Evolutionary conservation across 2,888 invertebrate genomes (phyloP).

Genomic region (Torymus auratus): DNA sequence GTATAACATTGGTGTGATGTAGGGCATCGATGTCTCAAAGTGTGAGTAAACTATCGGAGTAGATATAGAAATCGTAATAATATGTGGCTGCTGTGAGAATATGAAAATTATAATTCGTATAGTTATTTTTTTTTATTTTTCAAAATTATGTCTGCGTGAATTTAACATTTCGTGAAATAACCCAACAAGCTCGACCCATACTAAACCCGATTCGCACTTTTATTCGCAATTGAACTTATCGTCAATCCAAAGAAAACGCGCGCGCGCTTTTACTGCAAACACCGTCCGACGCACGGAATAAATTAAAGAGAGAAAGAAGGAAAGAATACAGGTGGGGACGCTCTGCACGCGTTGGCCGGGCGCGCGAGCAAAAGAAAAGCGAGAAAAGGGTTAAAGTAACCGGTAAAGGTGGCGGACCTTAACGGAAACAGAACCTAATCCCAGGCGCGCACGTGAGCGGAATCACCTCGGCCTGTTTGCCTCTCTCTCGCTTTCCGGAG

Average conservation of each 20-base stretch:
- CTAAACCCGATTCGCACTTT: too few species aligned
- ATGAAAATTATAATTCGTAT: too few species aligned
- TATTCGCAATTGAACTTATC: constrained; percentile 8
- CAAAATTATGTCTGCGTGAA: too few species aligned
- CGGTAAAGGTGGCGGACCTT: constrained; percentile 58
- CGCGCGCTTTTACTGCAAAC: constrained; percentile 10
- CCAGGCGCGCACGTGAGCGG: constrained; percentile 71
- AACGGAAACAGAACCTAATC: constrained; percentile 73
- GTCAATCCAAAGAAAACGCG: background rate
- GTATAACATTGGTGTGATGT: too few species aligned
- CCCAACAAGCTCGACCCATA: too few species aligned
- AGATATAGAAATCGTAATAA: too few species aligned
- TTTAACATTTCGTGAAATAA: too few species aligned
- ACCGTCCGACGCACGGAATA: constrained; percentile 21
- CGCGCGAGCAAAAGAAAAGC: background rate
- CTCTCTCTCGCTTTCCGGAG: background rate
- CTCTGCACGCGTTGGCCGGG: background rate
- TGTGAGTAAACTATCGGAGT: too few species aligned
- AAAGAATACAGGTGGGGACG: background rate
- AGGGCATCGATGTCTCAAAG: too few species aligned
- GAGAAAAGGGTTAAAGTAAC: constrained; percentile 33
- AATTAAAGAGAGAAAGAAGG: constrained; percentile 17
- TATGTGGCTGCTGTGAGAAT: too few species aligned
- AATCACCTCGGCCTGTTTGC: constrained; percentile 62
- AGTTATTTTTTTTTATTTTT: too few species aligned